A percentile compares a stretch with the other conserved stretches of the same genome.
These are phyloP conservation scores for Bombus fervidus DNA, from an alignment of 1,140 invertebrate species.

Conservation along the genomic window DNA sequence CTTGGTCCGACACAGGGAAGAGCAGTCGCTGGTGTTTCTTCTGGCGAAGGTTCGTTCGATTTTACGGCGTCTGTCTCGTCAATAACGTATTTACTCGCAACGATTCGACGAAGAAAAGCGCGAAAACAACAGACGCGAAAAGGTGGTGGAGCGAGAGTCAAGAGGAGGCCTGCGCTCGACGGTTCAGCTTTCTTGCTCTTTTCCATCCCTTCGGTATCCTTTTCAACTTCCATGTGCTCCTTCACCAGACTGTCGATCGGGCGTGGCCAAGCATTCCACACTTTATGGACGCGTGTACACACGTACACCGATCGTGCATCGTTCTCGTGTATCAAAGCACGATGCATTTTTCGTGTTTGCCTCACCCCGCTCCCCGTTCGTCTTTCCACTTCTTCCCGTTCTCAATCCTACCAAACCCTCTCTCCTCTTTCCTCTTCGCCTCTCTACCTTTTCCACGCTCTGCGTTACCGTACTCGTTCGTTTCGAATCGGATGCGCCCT, in stretches of 20 bases:
- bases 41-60: conserved; percentile 8
- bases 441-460: not conserved
- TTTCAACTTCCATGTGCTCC: conserved; percentile 3
- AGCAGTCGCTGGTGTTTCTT: no score
- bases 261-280: conserved; percentile 24
- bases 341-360: conserved; percentile 51
- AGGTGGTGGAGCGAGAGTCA: not conserved
- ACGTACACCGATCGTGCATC: conserved; percentile 29
- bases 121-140: conserved; percentile 32
- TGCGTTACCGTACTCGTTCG: not conserved
- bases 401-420: not conserved
- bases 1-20: not conserved
- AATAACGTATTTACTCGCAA: conserved; percentile 49
- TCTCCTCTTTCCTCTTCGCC: not conserved
- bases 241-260: conserved; percentile 17
- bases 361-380: not conserved
- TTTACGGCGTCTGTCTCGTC: conserved; percentile 42
- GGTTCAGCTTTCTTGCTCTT: conserved; percentile 14
- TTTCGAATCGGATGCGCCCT: conserved; percentile 24
- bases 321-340: conserved; percentile 51
- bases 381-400: conserved; percentile 22
- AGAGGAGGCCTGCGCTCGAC: not conserved
- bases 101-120: conserved; percentile 25
- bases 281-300: conserved; percentile 19
- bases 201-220: conserved; percentile 2